These are phyloP conservation scores for Drosophila eohydei DNA, from an alignment of 2,888 invertebrate species.

Conservation along the genomic window DNA sequence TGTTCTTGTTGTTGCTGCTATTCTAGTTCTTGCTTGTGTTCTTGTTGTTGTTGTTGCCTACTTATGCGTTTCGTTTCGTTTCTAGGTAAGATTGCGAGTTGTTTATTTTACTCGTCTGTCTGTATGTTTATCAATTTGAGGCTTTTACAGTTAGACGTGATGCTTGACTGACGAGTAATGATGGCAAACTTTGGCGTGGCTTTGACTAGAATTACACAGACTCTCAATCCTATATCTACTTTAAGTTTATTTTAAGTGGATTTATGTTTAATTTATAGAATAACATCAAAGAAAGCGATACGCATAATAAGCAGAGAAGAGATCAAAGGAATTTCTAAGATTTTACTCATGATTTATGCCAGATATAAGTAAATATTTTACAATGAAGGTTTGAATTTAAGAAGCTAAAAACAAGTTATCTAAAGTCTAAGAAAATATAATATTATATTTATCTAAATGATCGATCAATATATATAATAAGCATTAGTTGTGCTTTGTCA, in stretches of 20 bases:
- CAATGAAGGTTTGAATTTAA: background rate
- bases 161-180: slow-evolving; percentile 51
- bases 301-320: background rate
- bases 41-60: slow-evolving; percentile 26
- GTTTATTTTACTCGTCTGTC: slow-evolving; percentile 46
- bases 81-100: slow-evolving; percentile 43
- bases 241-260: background rate
- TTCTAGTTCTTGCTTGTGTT: background rate
- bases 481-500: background rate
- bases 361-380: background rate
- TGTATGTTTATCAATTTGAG: slow-evolving; percentile 69
- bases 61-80: slow-evolving; percentile 40
- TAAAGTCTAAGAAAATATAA: background rate
- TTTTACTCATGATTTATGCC: background rate
- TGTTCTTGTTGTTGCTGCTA: slow-evolving; percentile 8
- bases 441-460: too few species aligned
- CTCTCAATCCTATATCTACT: background rate
- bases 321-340: background rate
- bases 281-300: slow-evolving; percentile 2
- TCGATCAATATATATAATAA: background rate
- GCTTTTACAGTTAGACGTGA: slow-evolving; percentile 67
- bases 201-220: slow-evolving; percentile 5
- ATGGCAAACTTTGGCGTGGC: slow-evolving; percentile 51
- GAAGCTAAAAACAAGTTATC: too few species aligned
- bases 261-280: background rate